These are phyloP conservation scores for roundworm (Caenorhabditis elegans) DNA, from an alignment of 1,140 invertebrate genomes.

Conservation along the genomic window WBcel235 BX284606.5:4987501-4988000, in stretches of 20 bases:
- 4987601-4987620: slow-evolving; percentile 58
- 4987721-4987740: slow-evolving; percentile 57
- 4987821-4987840: neutral
- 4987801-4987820: neutral
- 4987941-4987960: neutral
- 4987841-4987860: slow-evolving; percentile 23
- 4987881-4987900: slow-evolving; percentile 42
- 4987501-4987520: slow-evolving; percentile 61
- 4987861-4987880: slow-evolving; percentile 37
- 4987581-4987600: slow-evolving; percentile 57
- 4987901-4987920: slow-evolving; percentile 35
- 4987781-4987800: neutral
- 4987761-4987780: slow-evolving; percentile 28
- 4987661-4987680: slow-evolving; percentile 30
- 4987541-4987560: slow-evolving; percentile 54
- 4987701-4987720: slow-evolving; percentile 55
- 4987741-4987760: slow-evolving; percentile 18
- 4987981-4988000: slow-evolving; percentile 19
- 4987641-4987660: slow-evolving; percentile 53
- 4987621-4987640: slow-evolving; percentile 55
- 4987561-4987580: slow-evolving; percentile 51
- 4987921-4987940: slow-evolving; percentile 41
- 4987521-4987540: slow-evolving; percentile 56
- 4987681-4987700: slow-evolving; percentile 57
- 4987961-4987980: slow-evolving; percentile 19